Evolutionary conservation across 2,888 invertebrate species (phyloP).

Genomic region (Drosophila parthenogenetica): DNA sequence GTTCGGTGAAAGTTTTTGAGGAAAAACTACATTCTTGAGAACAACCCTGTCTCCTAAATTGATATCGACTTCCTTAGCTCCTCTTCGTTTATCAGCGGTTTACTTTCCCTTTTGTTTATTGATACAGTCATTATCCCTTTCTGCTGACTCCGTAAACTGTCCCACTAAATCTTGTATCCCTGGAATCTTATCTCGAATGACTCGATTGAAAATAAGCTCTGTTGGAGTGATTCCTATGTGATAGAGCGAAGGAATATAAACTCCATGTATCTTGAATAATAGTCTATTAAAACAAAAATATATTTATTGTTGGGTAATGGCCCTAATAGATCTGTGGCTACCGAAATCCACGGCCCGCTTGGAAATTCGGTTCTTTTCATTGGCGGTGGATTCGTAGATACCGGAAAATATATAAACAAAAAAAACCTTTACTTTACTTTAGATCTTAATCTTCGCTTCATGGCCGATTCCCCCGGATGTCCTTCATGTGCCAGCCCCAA

Average conservation of each 20-base stretch:
- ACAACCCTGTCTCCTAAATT: neutral
- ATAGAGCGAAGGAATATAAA: conserved; percentile 6
- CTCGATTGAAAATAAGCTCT: conserved; percentile 13
- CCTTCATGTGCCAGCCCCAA: too few relatives aligned
- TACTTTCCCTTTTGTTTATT: conserved; percentile 7
- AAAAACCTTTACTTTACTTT: too few relatives aligned
- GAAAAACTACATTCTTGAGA: neutral
- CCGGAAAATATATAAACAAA: too few relatives aligned
- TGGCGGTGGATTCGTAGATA: too few relatives aligned
- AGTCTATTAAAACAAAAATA: conserved; percentile 1
- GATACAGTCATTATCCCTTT: conserved; percentile 2
- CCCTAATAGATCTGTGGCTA: neutral
- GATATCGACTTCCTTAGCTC: neutral
- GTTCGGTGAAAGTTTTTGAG: neutral
- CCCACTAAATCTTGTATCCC: conserved; percentile 1
- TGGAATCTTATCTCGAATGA: conserved; percentile 16
- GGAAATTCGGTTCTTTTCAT: neutral
- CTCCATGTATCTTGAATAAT: conserved; percentile 10
- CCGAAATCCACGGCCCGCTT: neutral
- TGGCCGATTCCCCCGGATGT: too few relatives aligned
- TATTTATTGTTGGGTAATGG: neutral
- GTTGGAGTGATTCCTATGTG: conserved; percentile 3
- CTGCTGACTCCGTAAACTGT: conserved; percentile 8
- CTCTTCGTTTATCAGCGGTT: neutral
- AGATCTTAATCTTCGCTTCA: too few relatives aligned